Percentiles rank a stretch among this genome's conserved stretches.
Conservation (phyloP, 2,888 invertebrate genomes). For the Macaria notata region DNA sequence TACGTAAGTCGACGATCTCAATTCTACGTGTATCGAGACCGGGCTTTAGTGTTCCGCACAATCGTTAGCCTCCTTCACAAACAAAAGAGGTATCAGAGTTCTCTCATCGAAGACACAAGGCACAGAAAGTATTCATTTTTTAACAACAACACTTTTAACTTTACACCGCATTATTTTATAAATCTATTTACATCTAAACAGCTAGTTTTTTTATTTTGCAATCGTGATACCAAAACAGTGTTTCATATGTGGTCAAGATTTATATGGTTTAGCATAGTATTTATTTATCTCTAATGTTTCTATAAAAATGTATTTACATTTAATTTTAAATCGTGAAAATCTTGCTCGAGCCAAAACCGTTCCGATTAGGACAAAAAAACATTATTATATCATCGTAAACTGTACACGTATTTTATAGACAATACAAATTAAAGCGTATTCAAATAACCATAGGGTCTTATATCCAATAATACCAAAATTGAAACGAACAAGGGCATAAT, state of each 20-base stretch:
- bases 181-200: slow-evolving; percentile 14
- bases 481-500: not conserved
- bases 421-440: not conserved
- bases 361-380: slow-evolving; percentile 30
- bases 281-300: slow-evolving; percentile 2
- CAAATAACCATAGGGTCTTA: not conserved
- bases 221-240: not conserved
- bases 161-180: not conserved
- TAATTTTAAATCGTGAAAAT: not conserved
- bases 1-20: no score
- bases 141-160: not conserved
- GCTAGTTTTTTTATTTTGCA: not conserved
- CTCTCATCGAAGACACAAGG: slow-evolving; percentile 23
- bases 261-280: not conserved
- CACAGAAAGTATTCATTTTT: slow-evolving; percentile 10
- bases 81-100: slow-evolving; percentile 18
- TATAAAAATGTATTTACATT: slow-evolving; percentile 5
- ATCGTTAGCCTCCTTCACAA: slow-evolving; percentile 1
- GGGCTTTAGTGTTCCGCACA: not conserved
- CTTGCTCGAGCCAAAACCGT: slow-evolving; percentile 43
- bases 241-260: not conserved
- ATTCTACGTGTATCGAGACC: no score
- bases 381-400: slow-evolving; percentile 15
- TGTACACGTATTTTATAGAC: slow-evolving; percentile 5
- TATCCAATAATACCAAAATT: not conserved